Evolutionary conservation across 2,888 invertebrate genomes (phyloP).

Genomic region (Chromoteleia sp.): DNA sequence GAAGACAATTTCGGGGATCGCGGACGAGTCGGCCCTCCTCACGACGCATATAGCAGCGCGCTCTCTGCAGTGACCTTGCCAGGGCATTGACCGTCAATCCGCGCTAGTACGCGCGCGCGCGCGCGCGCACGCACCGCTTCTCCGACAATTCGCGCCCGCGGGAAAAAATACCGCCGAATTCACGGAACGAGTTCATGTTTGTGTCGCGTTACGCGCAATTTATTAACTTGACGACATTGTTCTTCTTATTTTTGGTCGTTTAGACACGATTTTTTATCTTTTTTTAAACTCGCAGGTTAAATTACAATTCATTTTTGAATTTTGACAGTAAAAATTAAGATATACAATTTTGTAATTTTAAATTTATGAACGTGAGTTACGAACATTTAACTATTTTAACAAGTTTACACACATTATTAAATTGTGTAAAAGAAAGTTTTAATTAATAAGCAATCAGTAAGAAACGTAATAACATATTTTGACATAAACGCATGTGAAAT

Average conservation of each 20-base stretch:
- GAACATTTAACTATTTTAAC: too few relatives aligned
- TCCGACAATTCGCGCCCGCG: slow-evolving; percentile 68
- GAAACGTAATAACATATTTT: too few relatives aligned
- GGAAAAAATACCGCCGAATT: slow-evolving; percentile 44
- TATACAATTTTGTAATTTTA: too few relatives aligned
- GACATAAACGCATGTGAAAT: too few relatives aligned
- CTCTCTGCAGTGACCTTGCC: slow-evolving; percentile 81
- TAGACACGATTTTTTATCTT: neutral
- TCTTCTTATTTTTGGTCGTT: neutral
- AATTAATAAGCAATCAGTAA: too few relatives aligned
- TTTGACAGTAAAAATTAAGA: too few relatives aligned
- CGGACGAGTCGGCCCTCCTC: slow-evolving; percentile 47
- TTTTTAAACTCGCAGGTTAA: neutral
- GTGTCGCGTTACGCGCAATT: slow-evolving; percentile 18
- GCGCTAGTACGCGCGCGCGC: slow-evolving; percentile 23
- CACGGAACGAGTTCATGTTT: slow-evolving; percentile 28
- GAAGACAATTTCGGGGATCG: slow-evolving; percentile 74
- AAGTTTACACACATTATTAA: too few relatives aligned
- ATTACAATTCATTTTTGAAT: neutral
- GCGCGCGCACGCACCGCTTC: slow-evolving; percentile 35
- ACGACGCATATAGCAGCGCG: slow-evolving; percentile 54
- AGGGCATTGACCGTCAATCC: slow-evolving; percentile 82
- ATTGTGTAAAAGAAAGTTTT: too few relatives aligned
- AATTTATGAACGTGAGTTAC: too few relatives aligned
- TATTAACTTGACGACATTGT: slow-evolving; percentile 24